Evolutionary conservation across 2,113 vertebrate genomes (phyloP), one percentile per base, ranked within the genome.

Genomic region (Platycercus adscitus): DNA sequence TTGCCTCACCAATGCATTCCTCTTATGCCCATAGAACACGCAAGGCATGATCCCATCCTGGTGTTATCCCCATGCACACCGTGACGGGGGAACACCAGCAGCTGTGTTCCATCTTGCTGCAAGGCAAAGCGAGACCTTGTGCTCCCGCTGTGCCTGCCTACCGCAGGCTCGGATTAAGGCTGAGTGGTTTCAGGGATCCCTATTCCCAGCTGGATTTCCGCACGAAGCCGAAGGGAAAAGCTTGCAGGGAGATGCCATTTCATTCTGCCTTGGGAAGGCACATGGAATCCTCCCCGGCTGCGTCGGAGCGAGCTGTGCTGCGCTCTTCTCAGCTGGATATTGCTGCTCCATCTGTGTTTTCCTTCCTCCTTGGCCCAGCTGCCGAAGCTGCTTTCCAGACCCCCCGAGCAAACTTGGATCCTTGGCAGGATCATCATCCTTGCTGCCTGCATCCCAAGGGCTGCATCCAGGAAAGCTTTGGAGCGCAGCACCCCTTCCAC

Each of bases 351-450:
- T 53, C 94, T 88, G 50, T 75, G 81, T 71, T 91, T 95, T 77
- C 3, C 64, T 65, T 91, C 85, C 93, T 82, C 29, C 79, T 64
- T 9, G 90, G 95, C 96, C 35, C 77, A 44, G 71, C 69, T 84
- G 69, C 86, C 11, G 66, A 28, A 46, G 90, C 75, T 81, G 80
- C 65, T 91, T 44, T 71, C 94, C 96, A 91, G 89, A 88, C 58
- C 61, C n/a, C 81, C 68, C 3, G 33, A 55, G 90, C 60, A 11
- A 75, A 53, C 35, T 47, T 73, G 88, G 93, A 86, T 68, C 6
- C 37, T 31, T 33, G 3, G 5, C 55, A 49, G 91, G 44, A 39
- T 15, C 4, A 18, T 55, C 75, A 58, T 89, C 60, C 53, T 39
- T 6, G 46, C 41, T 16, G 69, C 19, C 9, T n/a, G 88, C 91